Conservation (phyloP, 2,113 vertebrate species). For the Uria lomvia region DNA sequence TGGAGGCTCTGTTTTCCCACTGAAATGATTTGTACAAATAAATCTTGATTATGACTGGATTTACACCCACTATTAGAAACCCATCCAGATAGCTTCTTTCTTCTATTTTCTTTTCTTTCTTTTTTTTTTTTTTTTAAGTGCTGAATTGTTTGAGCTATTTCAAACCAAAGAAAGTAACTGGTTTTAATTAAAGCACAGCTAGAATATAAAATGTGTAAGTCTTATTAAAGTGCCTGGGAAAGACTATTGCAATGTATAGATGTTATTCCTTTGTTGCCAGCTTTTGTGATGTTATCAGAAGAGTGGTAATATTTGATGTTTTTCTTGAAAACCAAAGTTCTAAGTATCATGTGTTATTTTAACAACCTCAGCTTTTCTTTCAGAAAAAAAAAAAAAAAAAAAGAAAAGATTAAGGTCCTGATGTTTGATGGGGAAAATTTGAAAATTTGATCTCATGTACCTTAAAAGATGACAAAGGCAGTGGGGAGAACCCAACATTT, state of each 20-base stretch:
- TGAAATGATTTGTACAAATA: conserved; percentile 39
- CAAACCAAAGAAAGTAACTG: conserved; percentile 40
- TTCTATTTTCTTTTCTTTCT: neutral
- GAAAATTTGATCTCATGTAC: neutral
- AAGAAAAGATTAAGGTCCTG: neutral
- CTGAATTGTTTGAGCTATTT: conserved; percentile 40
- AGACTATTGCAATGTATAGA: neutral
- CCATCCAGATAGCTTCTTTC: neutral
- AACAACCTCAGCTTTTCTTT: neutral
- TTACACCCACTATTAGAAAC: conserved; percentile 26
- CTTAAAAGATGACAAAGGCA: neutral
- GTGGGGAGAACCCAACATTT: neutral
- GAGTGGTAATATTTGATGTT: neutral
- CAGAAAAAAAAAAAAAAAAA: neutral
- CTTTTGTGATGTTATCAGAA: neutral
- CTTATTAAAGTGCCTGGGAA: conserved; percentile 5
- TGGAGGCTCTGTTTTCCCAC: neutral
- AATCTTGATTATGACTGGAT: conserved; percentile 17
- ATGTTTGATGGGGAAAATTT: neutral
- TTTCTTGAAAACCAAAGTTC: neutral
- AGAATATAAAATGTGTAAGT: conserved; percentile 16
- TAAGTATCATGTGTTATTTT: neutral
- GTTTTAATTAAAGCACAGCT: conserved; percentile 47
- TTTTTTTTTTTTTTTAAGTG: neutral
- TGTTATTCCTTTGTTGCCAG: neutral